These are phyloP conservation scores for Furnarius figulus DNA, from an alignment of 2,113 vertebrate genomes.

Conservation along the genomic window DNA sequence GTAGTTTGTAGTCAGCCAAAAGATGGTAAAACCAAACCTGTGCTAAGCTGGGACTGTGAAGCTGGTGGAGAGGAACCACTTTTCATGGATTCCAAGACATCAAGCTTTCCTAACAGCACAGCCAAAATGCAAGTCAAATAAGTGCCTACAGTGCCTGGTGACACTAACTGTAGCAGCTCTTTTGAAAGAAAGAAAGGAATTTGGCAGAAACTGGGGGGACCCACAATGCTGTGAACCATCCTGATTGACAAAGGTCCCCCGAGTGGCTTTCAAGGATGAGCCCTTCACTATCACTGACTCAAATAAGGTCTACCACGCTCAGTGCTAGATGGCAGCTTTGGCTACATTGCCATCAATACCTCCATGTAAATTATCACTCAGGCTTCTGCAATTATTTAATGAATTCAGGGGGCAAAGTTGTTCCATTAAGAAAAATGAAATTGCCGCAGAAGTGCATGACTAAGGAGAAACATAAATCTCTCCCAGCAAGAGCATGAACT, in stretches of 20 bases:
- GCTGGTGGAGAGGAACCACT: neutral
- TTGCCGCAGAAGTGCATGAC: neutral
- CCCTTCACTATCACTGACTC: fast-evolving
- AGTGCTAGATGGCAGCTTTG: neutral
- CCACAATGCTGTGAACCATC: neutral
- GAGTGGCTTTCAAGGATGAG: neutral
- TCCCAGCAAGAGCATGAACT: neutral
- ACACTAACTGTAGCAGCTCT: fast-evolving
- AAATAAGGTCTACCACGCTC: neutral
- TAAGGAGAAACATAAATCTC: neutral
- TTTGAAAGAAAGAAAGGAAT: neutral
- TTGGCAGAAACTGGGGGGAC: neutral
- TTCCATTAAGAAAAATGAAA: constrained; percentile 4
- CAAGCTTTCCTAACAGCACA: neutral
- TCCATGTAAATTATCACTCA: neutral
- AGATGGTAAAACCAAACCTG: neutral
- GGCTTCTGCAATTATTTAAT: neutral
- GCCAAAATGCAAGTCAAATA: neutral
- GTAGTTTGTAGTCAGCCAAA: neutral
- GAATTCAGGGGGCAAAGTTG: neutral
- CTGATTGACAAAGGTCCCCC: neutral
- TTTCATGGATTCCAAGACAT: neutral
- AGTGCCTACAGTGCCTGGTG: fast-evolving
- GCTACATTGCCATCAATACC: neutral
- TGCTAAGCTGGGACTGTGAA: neutral